phyloP scores from a whole-genome alignment of 2,797 vertebrate genomes.

The Acridotheres tristis region DNA sequence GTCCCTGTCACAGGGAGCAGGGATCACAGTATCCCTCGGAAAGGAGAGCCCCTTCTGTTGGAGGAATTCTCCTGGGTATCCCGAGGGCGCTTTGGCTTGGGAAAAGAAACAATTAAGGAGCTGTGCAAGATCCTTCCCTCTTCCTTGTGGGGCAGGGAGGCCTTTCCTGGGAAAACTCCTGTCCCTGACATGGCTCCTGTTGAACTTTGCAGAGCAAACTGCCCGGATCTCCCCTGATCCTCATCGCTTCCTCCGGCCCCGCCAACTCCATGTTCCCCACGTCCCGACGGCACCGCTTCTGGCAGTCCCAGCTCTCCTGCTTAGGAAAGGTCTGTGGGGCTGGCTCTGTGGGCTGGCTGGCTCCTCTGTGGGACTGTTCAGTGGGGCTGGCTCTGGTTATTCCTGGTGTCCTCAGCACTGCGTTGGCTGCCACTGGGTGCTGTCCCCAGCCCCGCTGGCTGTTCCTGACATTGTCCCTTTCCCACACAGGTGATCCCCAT shows the following conservation, averaged over 20 bases:
- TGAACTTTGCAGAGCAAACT: slow-evolving; percentile 87
- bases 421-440: neutral
- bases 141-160: neutral
- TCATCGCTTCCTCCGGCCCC: slow-evolving; percentile 91
- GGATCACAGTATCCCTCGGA: accelerated
- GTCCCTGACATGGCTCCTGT: neutral
- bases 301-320: slow-evolving; percentile 97
- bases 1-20: neutral
- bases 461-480: neutral
- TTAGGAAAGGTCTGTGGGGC: slow-evolving; percentile 88
- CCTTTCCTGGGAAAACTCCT: neutral
- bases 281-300: slow-evolving; percentile 93
- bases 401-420: no score
- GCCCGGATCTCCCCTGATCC: slow-evolving; percentile 94
- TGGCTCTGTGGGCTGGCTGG: no score
- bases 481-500: slow-evolving; percentile 89
- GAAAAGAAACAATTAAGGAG: accelerated
- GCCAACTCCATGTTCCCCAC: slow-evolving; percentile 87
- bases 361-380: neutral
- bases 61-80: accelerated
- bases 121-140: neutral
- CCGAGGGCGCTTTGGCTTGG: neutral
- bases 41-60: neutral
- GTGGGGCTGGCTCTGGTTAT: neutral
- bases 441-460: no score